Evolutionary conservation across 2,113 vertebrate genomes (phyloP), one percentile per base, ranked within the genome.

Genomic region (Seriola rivoliana): DNA sequence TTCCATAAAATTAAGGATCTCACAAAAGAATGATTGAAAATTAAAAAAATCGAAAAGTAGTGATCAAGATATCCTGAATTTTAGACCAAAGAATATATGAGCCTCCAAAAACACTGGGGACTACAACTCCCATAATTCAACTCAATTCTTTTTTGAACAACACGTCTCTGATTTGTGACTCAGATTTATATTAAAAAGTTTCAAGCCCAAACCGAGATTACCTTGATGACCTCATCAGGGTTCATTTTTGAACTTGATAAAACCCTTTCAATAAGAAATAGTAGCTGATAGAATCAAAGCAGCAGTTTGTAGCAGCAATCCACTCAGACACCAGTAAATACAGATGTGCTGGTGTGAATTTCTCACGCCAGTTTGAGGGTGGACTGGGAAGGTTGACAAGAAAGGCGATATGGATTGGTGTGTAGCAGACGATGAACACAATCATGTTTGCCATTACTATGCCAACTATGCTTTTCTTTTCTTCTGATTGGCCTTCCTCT

Each of bases 271-370:
- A 71, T 78, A 95, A 80, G 67, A 94, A 93, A 77, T 91, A 95
- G 83, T 92, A 95, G 62, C 92, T 90, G 52, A 95, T 73, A 14
- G 90, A 89, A 85, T 95, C 94, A 36, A 94, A 91, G 38, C 88
- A 94, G 84, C 94, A 96, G 78, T 95, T 95, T 64, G 94, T 90
- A 13, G 92, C 83, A 11, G 93, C 89, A 1, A 95, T 90, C 94
- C 90, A 95, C 60, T 95, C 92, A 16, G 89, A 57, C 2, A 90
- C 77, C 0, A 68, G 52, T 60, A 89, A 44, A 84, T 75, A 91
- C 0, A 0, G 0, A 19, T 87, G 75, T 46, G 3, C 4, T 13
- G 23, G 77, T 3, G 42, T 2, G 0, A 3, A 0, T 10, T 0
- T 1, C 7, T 0, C 0, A 0, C 32, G 7, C 66, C 64, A 68